Base-by-base conservation (phyloP, 2,113 vertebrate genomes). In the Xiphophorus maculatus region DNA sequence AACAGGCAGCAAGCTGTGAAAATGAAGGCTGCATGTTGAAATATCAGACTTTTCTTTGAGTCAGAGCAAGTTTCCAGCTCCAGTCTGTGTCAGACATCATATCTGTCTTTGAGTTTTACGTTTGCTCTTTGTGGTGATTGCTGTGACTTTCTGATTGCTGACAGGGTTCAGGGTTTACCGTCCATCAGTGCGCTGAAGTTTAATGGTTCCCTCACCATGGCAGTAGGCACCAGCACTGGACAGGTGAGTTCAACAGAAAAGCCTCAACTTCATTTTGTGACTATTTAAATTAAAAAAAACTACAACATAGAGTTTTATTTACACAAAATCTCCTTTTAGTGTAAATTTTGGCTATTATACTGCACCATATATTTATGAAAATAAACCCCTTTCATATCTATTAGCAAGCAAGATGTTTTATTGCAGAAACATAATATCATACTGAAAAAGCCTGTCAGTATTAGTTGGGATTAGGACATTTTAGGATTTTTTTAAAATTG, bases 221-320 rank as follows among this genome's bases (percentile, higher is more conserved):
- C 96, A 6, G 96, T 99, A 15, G 98, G 98, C 73, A 99, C 96
- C 27, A 96, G 95, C 81, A 99, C 97, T 13, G 98, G 98, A 54
- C 98, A 99, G 97, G 98, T 99, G 87, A 79, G 75, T 15, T 37
- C 28, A 0, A 30, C 27, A 15, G n/a, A 37, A 63, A 61, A 61
- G 25, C 14, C 44, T 48, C 15, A 48, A 6, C 44, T 48, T 61
- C 5, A 27, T 1, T 27, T 37, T 29, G 5, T 65, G 22, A 33
- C 28, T n/a, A 15, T 27, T 29, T 61, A 28, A 29, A 61, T 19
- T 11, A 64, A 28, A 25, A 25, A 54, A 6, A 54, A n/a, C 3
- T 1, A 13, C 7, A 48, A 32, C 32, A 32, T 32, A 0, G 5
- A 51, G 14, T 19, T 54, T 7, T 8, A 7, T 54, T 54, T 54